Conservation (phyloP, 2,797 vertebrate genomes). For the Apogon talboti region DNA sequence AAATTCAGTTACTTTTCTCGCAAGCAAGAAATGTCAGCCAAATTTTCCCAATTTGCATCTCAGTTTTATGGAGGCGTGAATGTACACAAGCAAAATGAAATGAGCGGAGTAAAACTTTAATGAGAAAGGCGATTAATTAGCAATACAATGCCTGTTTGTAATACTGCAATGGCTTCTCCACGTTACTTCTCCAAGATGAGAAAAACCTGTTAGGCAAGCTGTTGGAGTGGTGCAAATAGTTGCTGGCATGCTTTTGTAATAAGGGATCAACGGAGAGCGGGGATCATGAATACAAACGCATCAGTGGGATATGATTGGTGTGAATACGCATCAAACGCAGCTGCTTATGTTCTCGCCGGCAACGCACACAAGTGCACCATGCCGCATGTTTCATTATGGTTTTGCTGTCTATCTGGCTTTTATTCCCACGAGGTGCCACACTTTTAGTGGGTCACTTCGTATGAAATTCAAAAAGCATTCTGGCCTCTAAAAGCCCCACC, state of each 20-base stretch:
- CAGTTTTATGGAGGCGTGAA: conserved; percentile 43
- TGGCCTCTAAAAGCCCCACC: conserved; percentile 49
- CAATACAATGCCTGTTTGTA: conserved; percentile 51
- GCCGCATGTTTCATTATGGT: conserved; percentile 31
- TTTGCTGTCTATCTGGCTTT: conserved; percentile 46
- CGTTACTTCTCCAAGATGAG: conserved; percentile 58
- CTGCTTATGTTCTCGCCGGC: conserved; percentile 39
- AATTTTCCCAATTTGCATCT: conserved; percentile 46
- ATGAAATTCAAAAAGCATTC: conserved; percentile 42
- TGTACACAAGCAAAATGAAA: conserved; percentile 48
- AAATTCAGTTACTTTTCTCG: conserved; percentile 15
- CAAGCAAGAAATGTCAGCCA: conserved; percentile 30
- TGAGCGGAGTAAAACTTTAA: conserved; percentile 59
- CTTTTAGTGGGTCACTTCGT: conserved; percentile 65
- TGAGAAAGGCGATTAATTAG: conserved; percentile 57
- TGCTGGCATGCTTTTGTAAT: conserved; percentile 67
- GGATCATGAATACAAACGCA: conserved; percentile 73
- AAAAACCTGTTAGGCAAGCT: conserved; percentile 63
- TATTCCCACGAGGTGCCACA: conserved; percentile 38
- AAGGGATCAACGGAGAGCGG: conserved; percentile 65
- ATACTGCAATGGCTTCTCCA: conserved; percentile 42
- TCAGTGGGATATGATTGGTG: conserved; percentile 61
- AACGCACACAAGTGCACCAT: conserved; percentile 24
- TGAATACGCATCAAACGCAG: conserved; percentile 71
- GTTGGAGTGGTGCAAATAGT: conserved; percentile 47